These are phyloP conservation scores for Betta splendens DNA, from an alignment of 2,797 vertebrate species.

Conservation along the genomic window DNA sequence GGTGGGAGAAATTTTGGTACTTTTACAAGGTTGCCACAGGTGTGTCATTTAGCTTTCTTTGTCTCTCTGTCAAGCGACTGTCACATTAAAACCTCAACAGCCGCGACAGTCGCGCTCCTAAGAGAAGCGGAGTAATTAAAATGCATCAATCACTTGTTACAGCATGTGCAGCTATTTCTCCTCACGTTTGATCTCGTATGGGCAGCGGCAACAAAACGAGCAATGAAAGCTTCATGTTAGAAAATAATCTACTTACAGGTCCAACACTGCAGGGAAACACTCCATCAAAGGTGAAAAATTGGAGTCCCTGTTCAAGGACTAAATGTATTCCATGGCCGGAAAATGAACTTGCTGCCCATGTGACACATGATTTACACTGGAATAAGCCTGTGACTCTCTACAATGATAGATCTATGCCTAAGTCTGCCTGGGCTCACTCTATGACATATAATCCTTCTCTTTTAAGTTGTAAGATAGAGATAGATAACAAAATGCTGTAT, in stretches of 20 bases:
- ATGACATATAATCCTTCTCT: conserved; percentile 86
- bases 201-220: conserved; percentile 66
- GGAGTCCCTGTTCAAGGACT: conserved; percentile 72
- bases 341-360: conserved; percentile 85
- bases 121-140: conserved; percentile 77
- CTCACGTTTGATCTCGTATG: conserved; percentile 55
- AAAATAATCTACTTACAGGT: conserved; percentile 81
- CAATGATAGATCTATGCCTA: conserved; percentile 81
- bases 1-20: conserved; percentile 60
- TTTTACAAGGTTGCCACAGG: conserved; percentile 69
- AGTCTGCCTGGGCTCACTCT: conserved; percentile 80
- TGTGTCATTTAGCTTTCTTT: conserved; percentile 66
- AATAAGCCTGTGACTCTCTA: conserved; percentile 81
- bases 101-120: conserved; percentile 59
- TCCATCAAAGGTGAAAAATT: conserved; percentile 81
- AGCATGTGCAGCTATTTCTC: conserved; percentile 27
- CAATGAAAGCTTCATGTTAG: conserved; percentile 74
- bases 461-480: conserved; percentile 87
- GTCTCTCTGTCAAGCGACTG: conserved; percentile 54
- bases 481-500: conserved; percentile 85
- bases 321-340: conserved; percentile 84
- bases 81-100: conserved; percentile 70
- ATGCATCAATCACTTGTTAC: conserved; percentile 69
- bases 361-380: conserved; percentile 87
- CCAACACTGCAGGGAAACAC: conserved; percentile 74